Evolutionary conservation across 2,888 invertebrate species (phyloP).

Genomic region (Magallana nippona): DNA sequence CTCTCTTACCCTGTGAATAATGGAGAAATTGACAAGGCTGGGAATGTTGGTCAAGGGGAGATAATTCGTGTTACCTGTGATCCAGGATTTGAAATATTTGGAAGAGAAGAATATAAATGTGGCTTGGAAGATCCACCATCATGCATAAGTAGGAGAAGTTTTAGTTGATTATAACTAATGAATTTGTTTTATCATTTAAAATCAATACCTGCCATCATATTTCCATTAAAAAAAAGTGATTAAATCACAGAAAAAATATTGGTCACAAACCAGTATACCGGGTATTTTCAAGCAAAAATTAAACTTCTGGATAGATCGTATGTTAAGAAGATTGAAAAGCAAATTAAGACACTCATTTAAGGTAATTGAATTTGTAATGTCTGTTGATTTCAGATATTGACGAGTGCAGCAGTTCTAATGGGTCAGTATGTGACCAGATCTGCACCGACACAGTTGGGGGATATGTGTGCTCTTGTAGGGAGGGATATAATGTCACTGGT

Average conservation of each 20-base stretch:
- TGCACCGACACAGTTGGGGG: conserved; percentile 60
- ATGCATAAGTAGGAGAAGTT: conserved; percentile 64
- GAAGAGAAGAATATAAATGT: conserved; percentile 58
- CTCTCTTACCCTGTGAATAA: conserved; percentile 48
- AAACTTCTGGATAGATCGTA: no score
- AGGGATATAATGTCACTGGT: conserved; percentile 54
- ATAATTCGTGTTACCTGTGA: conserved; percentile 61
- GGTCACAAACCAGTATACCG: no score
- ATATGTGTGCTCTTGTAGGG: conserved; percentile 58
- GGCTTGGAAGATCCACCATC: conserved; percentile 58
- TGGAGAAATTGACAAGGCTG: conserved; percentile 38
- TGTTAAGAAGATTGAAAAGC: no score
- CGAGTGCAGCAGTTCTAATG: conserved; percentile 54
- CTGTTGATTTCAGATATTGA: conserved; percentile 57
- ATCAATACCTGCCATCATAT: no score
- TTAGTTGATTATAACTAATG: no score
- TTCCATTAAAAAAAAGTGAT: no score
- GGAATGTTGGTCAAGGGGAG: conserved; percentile 53
- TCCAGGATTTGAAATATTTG: conserved; percentile 59
- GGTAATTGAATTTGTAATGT: neutral
- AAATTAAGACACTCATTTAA: no score
- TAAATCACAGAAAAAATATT: no score
- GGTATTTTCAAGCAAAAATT: no score
- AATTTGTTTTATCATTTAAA: no score
- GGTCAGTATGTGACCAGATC: conserved; percentile 42